Conservation (phyloP, 2,113 vertebrate genomes). For the Lepisosteus osseus region DNA sequence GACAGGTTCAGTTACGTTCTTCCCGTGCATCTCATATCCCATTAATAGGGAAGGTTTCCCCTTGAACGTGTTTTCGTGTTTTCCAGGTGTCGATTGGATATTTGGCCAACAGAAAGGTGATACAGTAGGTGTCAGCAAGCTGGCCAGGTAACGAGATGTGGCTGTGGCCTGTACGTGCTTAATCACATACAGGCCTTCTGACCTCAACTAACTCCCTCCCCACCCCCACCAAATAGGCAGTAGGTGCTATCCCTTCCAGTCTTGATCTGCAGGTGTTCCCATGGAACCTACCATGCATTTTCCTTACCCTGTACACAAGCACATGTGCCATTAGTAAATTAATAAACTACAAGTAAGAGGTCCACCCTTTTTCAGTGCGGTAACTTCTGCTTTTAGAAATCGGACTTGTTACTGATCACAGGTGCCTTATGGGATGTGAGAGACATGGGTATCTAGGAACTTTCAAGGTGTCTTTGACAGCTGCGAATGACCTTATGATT, state of each 20-base stretch:
- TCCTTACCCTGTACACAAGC: background rate
- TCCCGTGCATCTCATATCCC: too few species aligned
- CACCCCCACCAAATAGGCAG: background rate
- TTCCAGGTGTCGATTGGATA: conserved; percentile 54
- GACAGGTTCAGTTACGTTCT: too few species aligned
- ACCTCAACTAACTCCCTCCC: background rate
- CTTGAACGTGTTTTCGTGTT: conserved; percentile 31
- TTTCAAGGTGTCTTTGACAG: too few species aligned
- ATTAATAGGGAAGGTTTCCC: background rate
- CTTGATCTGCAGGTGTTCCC: background rate
- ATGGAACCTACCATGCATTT: background rate
- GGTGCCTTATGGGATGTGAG: too few species aligned
- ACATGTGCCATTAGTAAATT: background rate
- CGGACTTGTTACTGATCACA: too few species aligned
- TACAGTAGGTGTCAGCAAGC: conserved; percentile 43
- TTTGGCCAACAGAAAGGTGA: conserved; percentile 45
- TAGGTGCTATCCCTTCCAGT: background rate
- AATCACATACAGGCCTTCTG: background rate
- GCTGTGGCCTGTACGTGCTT: conserved; percentile 22
- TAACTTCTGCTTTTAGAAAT: too few species aligned
- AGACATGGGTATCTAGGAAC: too few species aligned
- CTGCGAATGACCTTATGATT: background rate
- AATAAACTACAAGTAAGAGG: too few species aligned
- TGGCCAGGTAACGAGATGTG: conserved; percentile 45
- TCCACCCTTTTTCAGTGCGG: too few species aligned